A percentile compares a stretch with the other conserved stretches of the same genome.
Conservation (phyloP, 2,797 vertebrate genomes). For the Protonibea diacanthus region DNA sequence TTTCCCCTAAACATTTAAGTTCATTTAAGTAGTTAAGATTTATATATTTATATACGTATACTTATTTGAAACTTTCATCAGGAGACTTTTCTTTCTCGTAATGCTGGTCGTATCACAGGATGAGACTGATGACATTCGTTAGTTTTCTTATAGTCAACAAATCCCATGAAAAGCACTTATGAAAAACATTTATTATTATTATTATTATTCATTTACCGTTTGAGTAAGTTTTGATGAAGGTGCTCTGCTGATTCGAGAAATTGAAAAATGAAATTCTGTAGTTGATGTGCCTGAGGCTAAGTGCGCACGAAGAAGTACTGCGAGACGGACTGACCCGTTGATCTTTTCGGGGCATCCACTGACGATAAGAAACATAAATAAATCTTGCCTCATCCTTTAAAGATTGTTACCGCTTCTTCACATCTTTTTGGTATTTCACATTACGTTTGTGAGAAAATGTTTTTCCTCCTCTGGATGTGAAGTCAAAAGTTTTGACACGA, state of each 20-base stretch:
- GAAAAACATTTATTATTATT: too few species aligned
- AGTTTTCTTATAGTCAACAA: conserved; percentile 1
- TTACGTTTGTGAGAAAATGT: neutral
- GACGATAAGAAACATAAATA: neutral
- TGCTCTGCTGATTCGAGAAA: neutral
- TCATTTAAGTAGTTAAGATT: neutral
- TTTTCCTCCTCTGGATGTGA: conserved; percentile 23
- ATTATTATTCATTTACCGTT: too few species aligned
- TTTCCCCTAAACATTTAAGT: neutral
- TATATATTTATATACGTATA: neutral
- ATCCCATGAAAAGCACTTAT: conserved; percentile 2
- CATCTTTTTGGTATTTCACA: neutral
- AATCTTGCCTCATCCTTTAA: neutral
- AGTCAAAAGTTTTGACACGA: conserved; percentile 69
- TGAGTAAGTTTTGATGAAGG: neutral
- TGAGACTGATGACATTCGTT: neutral
- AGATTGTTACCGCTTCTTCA: neutral
- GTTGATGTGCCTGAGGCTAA: neutral
- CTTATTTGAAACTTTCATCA: neutral
- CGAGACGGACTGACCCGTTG: neutral
- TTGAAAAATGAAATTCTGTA: neutral
- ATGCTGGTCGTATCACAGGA: neutral
- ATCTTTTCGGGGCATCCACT: neutral
- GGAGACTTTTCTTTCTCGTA: neutral
- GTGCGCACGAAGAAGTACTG: neutral